Conservation (phyloP, 2,797 vertebrate species). For the Florisuga fusca region DNA sequence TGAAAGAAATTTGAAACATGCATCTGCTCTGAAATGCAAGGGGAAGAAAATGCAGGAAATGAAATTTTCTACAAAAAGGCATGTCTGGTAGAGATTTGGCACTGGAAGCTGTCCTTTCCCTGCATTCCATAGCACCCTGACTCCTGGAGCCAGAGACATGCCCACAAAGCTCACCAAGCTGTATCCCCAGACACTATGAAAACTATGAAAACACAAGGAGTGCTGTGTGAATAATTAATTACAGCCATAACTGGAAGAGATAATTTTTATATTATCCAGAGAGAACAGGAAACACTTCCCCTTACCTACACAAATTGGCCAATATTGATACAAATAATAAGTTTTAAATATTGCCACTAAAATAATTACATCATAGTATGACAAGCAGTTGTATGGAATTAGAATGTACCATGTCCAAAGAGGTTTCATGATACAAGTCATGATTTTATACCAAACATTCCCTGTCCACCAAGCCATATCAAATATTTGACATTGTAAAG, state of each 20-base stretch:
- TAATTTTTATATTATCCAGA: not conserved
- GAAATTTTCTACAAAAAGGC: not conserved
- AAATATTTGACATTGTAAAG: not conserved
- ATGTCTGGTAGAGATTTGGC: not conserved
- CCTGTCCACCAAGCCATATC: not conserved
- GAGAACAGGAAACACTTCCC: not conserved
- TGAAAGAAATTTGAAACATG: not conserved
- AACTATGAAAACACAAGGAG: not conserved
- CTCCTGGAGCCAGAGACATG: not conserved
- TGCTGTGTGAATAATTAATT: not conserved
- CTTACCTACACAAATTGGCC: not conserved
- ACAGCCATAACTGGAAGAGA: not conserved
- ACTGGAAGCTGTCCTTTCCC: too few species aligned
- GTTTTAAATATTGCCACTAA: not conserved
- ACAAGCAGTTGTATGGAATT: not conserved
- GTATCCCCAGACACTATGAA: not conserved
- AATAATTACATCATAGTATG: not conserved
- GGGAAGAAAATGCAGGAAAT: not conserved
- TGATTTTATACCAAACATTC: not conserved
- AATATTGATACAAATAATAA: not conserved
- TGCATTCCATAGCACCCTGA: rapidly evolving
- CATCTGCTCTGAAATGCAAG: rapidly evolving
- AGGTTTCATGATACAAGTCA: not conserved
- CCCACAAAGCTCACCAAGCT: not conserved
- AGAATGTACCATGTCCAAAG: not conserved